Conservation (phyloP, 2,888 invertebrate species). For the Acanthoscelides obtectus region DNA sequence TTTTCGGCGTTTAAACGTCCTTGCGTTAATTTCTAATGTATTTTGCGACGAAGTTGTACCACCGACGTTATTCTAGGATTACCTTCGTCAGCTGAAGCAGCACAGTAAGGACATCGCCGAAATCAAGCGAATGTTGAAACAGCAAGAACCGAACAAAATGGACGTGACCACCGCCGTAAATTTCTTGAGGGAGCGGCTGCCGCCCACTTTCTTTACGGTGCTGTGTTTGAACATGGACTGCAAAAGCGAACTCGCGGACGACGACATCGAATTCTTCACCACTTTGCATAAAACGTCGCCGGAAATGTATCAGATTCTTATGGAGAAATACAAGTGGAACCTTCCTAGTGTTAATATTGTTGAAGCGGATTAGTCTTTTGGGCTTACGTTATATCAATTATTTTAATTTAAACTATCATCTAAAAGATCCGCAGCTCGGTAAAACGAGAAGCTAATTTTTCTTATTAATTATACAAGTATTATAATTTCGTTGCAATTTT, state of each 20-base stretch:
- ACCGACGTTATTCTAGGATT: no score
- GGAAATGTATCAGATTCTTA: conserved; percentile 36
- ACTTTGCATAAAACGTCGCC: conserved; percentile 38
- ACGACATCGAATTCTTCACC: conserved; percentile 39
- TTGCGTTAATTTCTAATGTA: no score
- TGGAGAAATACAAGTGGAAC: conserved; percentile 40
- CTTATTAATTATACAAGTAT: no score
- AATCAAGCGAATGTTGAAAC: conserved; percentile 36
- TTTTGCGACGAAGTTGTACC: no score
- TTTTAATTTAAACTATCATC: no score
- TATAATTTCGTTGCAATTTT: no score
- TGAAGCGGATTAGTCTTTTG: conserved; percentile 6
- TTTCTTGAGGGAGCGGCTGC: conserved; percentile 33
- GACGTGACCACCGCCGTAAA: conserved; percentile 30
- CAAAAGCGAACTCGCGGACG: conserved; percentile 32
- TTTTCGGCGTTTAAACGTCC: no score
- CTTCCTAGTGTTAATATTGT: conserved; percentile 35
- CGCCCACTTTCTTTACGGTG: conserved; percentile 36
- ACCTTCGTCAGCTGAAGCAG: conserved; percentile 37
- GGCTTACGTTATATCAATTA: no score
- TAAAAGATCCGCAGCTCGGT: no score
- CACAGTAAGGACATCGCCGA: conserved; percentile 40
- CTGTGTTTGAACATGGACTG: conserved; percentile 35
- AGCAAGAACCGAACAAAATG: conserved; percentile 25
- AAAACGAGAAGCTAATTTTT: no score